Base-by-base conservation (phyloP, 2,888 invertebrate genomes). In the Tetragonula carbonaria region DNA sequence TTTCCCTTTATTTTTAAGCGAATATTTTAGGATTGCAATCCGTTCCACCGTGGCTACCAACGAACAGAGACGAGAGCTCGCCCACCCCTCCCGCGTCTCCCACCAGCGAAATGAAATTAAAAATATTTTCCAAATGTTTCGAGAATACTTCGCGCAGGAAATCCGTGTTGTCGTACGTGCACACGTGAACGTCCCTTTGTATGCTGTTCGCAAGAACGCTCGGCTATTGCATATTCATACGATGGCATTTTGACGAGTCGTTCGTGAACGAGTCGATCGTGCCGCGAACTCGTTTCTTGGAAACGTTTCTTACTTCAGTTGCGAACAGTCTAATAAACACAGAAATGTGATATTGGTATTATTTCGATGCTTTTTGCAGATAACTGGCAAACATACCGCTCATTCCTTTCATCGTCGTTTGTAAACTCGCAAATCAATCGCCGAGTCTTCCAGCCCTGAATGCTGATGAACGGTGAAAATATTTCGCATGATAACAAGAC, bases 1-100 rank as follows among this genome's bases (percentile, higher is more conserved):
- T 86, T 84, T 85, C 84, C 65, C 80, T 87, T 87, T 84, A 82
- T 88, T 88, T 84, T 86, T 72, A 67, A 66, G 57, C 66, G 76
- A 85, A 80, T 83, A 88, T 77, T 80, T 86, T 76, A 82, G 75
- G 74, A 82, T 70, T 45, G 73, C 75, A 66, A 82, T 82, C 74
- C 28, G 76, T 68, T 80, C 68, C 33, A 57, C 62, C 74, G 62
- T 38, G 65, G 66, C 57, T 62, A 38, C 21, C n/a, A 8, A 4
- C 33, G 16, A 5, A 21, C 57, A 51, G 38, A 14, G 45, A 23
- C 45, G 45, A 11, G 8, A 51, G 16, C 21, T 18, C n/a, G 2
- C 28, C 16, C 23, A 38, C 8, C 28, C 28, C 55, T 59, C 18
- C 4, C 28, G 14, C 38, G 38, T 45, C 38, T 45, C 55, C 33